phyloP scores from a whole-genome alignment of 2,113 vertebrate genomes.

The Tamias sibiricus region DNA sequence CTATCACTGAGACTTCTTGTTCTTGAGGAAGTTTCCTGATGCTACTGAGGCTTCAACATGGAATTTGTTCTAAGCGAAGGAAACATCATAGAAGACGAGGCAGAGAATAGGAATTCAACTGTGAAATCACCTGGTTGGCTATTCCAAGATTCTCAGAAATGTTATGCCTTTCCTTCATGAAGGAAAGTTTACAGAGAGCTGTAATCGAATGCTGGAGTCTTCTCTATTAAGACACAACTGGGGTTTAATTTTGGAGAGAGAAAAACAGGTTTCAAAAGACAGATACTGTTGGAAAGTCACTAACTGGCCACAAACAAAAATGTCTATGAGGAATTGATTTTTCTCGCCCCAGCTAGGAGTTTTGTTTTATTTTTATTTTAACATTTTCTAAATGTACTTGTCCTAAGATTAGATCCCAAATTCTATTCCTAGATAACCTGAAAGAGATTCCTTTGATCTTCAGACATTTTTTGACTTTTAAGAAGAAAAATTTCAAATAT shows the following conservation, averaged over 20 bases:
- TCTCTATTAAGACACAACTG: slow-evolving; percentile 36
- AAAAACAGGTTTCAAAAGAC: slow-evolving; percentile 72
- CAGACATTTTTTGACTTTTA: slow-evolving; percentile 43
- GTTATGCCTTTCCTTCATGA: slow-evolving; percentile 17
- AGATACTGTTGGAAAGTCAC: slow-evolving; percentile 78
- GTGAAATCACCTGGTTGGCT: not conserved
- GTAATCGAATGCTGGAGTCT: not conserved
- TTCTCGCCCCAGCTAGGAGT: slow-evolving; percentile 79
- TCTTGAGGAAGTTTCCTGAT: slow-evolving; percentile 37
- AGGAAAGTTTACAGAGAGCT: slow-evolving; percentile 5
- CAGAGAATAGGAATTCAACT: slow-evolving; percentile 33
- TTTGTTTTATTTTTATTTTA: slow-evolving; percentile 72
- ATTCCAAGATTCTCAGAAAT: slow-evolving; percentile 22
- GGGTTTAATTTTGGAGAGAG: slow-evolving; percentile 62
- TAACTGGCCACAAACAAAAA: slow-evolving; percentile 79
- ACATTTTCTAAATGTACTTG: slow-evolving; percentile 78
- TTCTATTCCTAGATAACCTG: slow-evolving; percentile 78
- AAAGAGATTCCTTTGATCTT: slow-evolving; percentile 57
- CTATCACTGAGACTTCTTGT: not conserved
- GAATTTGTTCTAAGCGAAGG: slow-evolving; percentile 45
- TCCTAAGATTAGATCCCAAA: slow-evolving; percentile 76
- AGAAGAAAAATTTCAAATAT: slow-evolving; percentile 30
- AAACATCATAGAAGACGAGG: not conserved
- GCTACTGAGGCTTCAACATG: not conserved
- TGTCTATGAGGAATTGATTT: slow-evolving; percentile 77